Evolutionary conservation across 2,888 invertebrate species (phyloP).

Genomic region (Pseudococcus longispinus): DNA sequence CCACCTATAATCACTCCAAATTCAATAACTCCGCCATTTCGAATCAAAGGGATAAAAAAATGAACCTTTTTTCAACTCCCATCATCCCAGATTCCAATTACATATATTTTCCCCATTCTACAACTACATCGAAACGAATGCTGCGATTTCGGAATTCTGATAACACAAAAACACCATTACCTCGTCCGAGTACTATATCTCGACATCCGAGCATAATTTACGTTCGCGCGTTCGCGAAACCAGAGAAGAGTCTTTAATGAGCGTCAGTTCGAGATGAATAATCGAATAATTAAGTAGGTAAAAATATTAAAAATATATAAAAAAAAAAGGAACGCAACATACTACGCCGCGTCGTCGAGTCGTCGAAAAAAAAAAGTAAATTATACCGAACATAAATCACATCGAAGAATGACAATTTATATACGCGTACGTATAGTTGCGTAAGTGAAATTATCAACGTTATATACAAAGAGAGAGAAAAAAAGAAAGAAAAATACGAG

Average conservation of each 20-base stretch:
- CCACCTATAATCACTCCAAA: neutral
- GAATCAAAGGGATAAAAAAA: neutral
- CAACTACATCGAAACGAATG: neutral
- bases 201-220: neutral
- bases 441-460: slow-evolving; percentile 36
- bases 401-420: slow-evolving; percentile 15
- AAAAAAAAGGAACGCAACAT: neutral
- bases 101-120: neutral
- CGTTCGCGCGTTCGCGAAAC: neutral
- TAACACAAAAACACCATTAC: slow-evolving; percentile 17
- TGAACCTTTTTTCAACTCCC: too few relatives aligned
- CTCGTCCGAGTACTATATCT: neutral
- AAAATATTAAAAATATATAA: neutral
- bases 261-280: neutral
- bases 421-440: neutral
- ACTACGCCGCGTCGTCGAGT: neutral
- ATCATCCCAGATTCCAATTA: neutral
- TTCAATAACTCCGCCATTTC: neutral
- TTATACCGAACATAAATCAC: slow-evolving; percentile 41
- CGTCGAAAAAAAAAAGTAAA: slow-evolving; percentile 25
- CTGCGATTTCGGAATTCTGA: neutral
- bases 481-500: neutral
- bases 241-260: neutral
- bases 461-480: neutral
- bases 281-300: slow-evolving; percentile 46